phyloP scores from a whole-genome alignment of 2,113 vertebrate genomes.

The Rallus limicola region DNA sequence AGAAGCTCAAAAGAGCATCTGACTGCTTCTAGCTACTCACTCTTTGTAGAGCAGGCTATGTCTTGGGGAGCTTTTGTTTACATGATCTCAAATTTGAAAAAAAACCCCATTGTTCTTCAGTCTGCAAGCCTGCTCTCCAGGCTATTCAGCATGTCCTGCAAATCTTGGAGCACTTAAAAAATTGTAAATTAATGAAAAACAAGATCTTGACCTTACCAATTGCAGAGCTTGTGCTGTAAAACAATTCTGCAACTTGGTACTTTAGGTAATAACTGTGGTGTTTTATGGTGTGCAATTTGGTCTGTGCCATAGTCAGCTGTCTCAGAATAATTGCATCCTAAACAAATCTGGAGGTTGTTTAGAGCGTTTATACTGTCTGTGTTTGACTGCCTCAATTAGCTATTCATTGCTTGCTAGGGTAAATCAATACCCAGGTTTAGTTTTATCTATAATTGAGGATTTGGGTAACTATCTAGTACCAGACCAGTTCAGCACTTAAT shows the following conservation, averaged over 20 bases:
- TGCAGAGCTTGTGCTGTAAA: slow-evolving; percentile 11
- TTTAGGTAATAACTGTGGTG: background rate
- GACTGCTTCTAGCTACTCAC: background rate
- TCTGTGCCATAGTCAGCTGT: background rate
- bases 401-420: background rate
- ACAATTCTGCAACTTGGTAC: background rate
- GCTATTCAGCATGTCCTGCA: background rate
- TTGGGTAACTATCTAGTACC: background rate
- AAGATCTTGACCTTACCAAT: background rate
- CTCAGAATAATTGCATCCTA: background rate
- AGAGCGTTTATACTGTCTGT: background rate
- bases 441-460: background rate
- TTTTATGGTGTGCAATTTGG: background rate
- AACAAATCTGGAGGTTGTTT: background rate
- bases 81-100: background rate
- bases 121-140: background rate
- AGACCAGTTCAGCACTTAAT: background rate
- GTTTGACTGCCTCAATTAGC: background rate
- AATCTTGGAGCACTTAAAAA: background rate
- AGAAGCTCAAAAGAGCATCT: background rate
- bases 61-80: background rate
- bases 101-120: background rate
- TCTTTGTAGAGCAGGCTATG: background rate
- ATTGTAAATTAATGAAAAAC: background rate
- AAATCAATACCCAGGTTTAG: background rate